A percentile compares a stretch with the other conserved stretches of the same genome.
phyloP scores from a whole-genome alignment of 1,140 invertebrate genomes.

The Drosophila nannoptera region DNA sequence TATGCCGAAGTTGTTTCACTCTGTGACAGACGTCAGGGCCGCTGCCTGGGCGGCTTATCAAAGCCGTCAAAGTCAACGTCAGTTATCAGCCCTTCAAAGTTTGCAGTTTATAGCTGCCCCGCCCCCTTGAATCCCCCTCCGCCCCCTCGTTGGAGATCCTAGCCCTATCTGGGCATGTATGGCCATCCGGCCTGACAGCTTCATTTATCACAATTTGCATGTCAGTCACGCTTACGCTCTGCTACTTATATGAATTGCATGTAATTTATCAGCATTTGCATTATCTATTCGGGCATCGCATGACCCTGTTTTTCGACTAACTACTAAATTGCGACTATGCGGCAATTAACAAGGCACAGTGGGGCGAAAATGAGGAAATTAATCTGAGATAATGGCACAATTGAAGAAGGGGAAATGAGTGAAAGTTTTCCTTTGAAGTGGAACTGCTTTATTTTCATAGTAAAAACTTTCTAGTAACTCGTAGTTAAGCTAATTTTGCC shows the following conservation, averaged over 20 bases:
- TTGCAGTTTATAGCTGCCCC: not conserved
- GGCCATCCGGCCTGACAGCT: not conserved
- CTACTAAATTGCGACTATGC: conserved; percentile 1
- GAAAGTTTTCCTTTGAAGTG: too few relatives aligned
- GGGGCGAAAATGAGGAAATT: not conserved
- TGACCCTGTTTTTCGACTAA: conserved; percentile 47
- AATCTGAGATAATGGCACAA: not conserved
- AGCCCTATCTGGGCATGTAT: not conserved
- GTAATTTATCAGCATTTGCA: conserved; percentile 67
- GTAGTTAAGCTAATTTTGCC: not conserved
- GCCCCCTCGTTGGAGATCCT: not conserved
- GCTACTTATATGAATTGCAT: conserved; percentile 66
- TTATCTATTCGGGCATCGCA: conserved; percentile 26
- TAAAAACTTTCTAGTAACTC: not conserved
- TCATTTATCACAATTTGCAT: conserved; percentile 73
- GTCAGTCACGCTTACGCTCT: conserved; percentile 60
- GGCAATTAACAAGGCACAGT: conserved; percentile 12
- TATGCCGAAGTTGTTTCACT: not conserved
- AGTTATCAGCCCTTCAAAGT: conserved; percentile 12
- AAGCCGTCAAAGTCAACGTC: conserved; percentile 25
- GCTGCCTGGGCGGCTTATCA: conserved; percentile 20
- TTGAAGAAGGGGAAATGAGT: not conserved
- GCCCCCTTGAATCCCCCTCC: not conserved
- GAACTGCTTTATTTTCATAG: not conserved
- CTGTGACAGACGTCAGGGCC: conserved; percentile 22